Percentiles rank a stretch among this genome's conserved stretches.
Conservation (phyloP, 2,888 invertebrate genomes). For the Barypeithes pellucidus region DNA sequence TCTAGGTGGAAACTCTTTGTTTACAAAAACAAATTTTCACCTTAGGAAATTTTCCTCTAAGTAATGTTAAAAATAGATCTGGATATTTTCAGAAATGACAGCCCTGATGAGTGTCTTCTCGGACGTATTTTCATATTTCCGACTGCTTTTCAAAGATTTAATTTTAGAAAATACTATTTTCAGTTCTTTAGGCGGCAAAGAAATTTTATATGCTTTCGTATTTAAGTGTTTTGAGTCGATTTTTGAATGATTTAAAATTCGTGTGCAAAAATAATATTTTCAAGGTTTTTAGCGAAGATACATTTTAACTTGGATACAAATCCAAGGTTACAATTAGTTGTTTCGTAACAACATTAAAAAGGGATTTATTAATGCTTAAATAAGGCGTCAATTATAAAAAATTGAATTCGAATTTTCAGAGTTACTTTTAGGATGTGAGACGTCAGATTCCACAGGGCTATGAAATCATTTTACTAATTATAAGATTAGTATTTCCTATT, state of each 20-base stretch:
- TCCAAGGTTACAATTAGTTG: no score
- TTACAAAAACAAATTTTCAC: slow-evolving; percentile 32
- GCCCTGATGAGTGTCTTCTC: neutral
- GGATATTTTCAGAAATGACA: slow-evolving; percentile 46
- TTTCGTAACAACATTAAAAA: no score
- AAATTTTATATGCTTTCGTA: slow-evolving; percentile 9
- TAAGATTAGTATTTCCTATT: no score
- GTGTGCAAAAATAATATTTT: neutral
- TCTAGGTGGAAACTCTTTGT: slow-evolving; percentile 29
- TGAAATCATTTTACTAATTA: no score
- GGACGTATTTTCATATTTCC: slow-evolving; percentile 6
- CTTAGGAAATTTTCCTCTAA: slow-evolving; percentile 4
- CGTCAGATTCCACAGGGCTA: no score
- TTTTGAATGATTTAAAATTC: slow-evolving; percentile 10
- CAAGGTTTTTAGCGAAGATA: neutral
- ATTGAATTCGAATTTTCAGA: no score
- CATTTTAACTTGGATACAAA: no score
- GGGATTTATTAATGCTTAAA: no score
- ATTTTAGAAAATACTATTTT: slow-evolving; percentile 22
- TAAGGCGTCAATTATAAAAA: no score
- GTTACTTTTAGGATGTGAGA: no score
- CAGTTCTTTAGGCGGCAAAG: neutral
- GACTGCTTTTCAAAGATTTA: slow-evolving; percentile 6
- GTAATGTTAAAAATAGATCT: slow-evolving; percentile 29
- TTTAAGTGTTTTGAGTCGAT: neutral